These are phyloP conservation scores for Eurosta solidaginis DNA, from an alignment of 1,140 invertebrate species.

Conservation along the genomic window DNA sequence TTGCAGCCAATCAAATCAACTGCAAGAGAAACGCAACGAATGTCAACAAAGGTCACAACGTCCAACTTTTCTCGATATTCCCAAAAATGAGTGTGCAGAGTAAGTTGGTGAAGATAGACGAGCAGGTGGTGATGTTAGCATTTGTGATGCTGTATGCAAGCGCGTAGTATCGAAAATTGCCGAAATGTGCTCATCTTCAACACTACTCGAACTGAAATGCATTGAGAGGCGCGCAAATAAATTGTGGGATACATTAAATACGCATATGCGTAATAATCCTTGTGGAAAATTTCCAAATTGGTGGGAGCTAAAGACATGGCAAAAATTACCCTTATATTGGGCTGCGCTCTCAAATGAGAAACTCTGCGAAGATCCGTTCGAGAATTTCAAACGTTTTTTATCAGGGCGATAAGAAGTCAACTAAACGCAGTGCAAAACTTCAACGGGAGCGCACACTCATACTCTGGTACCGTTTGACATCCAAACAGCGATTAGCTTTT, in stretches of 20 bases:
- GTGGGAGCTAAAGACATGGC: background rate
- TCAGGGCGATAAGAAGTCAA: background rate
- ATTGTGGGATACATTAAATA: background rate
- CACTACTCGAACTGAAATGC: background rate
- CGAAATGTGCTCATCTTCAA: background rate
- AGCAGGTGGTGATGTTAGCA: background rate
- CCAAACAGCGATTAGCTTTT: constrained; percentile 40
- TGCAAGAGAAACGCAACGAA: background rate
- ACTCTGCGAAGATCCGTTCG: constrained; percentile 37
- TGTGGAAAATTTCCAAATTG: background rate
- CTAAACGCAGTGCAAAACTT: background rate
- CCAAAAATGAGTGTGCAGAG: background rate
- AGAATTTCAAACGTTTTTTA: constrained; percentile 41
- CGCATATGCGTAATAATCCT: background rate
- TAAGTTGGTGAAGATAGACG: too few relatives aligned
- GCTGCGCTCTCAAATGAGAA: constrained; percentile 31
- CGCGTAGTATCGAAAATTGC: background rate
- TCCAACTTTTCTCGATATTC: background rate
- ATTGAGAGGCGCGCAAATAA: background rate
- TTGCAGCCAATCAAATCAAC: background rate
- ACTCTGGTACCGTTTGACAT: background rate
- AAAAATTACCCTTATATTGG: constrained; percentile 45
- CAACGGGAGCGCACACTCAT: background rate
- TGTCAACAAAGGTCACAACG: background rate
- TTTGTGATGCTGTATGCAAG: background rate